These are phyloP conservation scores for Gallinago paraguaiae DNA, from an alignment of 2,113 vertebrate genomes.

Conservation along the genomic window DNA sequence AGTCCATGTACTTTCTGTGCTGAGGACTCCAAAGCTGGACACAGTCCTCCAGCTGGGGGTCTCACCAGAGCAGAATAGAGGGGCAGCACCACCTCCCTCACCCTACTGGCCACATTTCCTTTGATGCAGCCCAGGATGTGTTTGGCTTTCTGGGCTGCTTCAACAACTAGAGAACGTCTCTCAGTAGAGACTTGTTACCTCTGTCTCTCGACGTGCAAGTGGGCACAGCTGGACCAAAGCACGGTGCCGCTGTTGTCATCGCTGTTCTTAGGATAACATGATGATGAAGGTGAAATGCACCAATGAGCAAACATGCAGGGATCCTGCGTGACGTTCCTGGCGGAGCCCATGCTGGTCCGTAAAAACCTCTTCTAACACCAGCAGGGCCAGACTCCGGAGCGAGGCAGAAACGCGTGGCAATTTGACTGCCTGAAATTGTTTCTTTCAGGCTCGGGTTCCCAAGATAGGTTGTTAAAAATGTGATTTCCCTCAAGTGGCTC, in stretches of 20 bases:
- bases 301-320: fast-evolving
- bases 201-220: fast-evolving
- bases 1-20: too few relatives aligned
- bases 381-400: neutral
- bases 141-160: too few relatives aligned
- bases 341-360: neutral
- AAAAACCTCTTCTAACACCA: neutral
- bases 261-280: fast-evolving
- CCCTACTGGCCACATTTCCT: too few relatives aligned
- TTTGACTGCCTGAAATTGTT: neutral
- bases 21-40: too few relatives aligned
- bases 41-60: too few relatives aligned
- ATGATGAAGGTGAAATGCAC: fast-evolving
- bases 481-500: neutral
- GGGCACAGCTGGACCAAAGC: neutral
- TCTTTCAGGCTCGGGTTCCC: neutral
- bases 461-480: neutral
- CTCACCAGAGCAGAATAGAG: too few relatives aligned
- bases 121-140: too few relatives aligned
- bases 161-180: neutral
- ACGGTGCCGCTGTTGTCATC: fast-evolving
- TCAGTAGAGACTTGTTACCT: neutral
- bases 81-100: too few relatives aligned
- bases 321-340: neutral
- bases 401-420: neutral